Percentiles rank a stretch among this genome's conserved stretches.
These are phyloP conservation scores for Grammatotria lemairii DNA, from an alignment of 2,113 vertebrate genomes.

Conservation along the genomic window DNA sequence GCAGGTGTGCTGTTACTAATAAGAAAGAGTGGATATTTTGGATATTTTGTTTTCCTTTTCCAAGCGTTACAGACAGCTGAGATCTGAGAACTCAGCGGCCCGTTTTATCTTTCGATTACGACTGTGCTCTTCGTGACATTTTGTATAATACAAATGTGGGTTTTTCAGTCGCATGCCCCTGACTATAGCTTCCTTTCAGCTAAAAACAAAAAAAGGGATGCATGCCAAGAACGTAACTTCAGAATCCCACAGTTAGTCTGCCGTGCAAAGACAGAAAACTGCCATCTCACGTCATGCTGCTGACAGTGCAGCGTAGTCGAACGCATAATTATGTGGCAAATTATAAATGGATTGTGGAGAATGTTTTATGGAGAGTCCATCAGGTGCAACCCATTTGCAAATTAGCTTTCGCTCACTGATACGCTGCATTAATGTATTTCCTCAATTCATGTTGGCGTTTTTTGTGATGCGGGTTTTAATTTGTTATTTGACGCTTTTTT, in stretches of 20 bases:
- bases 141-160: neutral
- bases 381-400: conserved; percentile 45
- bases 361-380: conserved; percentile 35
- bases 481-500: neutral
- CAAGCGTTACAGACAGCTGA: neutral
- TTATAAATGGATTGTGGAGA: conserved; percentile 27
- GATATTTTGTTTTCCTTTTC: neutral
- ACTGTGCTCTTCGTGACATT: neutral
- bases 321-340: conserved; percentile 40
- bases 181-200: neutral
- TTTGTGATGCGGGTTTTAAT: conserved; percentile 14
- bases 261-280: neutral
- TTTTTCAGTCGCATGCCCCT: neutral
- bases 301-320: conserved; percentile 12
- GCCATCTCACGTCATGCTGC: neutral
- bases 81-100: neutral
- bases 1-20: conserved; percentile 13
- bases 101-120: neutral
- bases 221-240: neutral
- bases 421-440: conserved; percentile 19
- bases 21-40: neutral
- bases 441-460: conserved; percentile 14
- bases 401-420: conserved; percentile 37
- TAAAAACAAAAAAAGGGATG: neutral
- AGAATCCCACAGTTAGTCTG: neutral